Evolutionary conservation across 2,113 vertebrate genomes (phyloP).

Genomic region (Brachirus orientalis): DNA sequence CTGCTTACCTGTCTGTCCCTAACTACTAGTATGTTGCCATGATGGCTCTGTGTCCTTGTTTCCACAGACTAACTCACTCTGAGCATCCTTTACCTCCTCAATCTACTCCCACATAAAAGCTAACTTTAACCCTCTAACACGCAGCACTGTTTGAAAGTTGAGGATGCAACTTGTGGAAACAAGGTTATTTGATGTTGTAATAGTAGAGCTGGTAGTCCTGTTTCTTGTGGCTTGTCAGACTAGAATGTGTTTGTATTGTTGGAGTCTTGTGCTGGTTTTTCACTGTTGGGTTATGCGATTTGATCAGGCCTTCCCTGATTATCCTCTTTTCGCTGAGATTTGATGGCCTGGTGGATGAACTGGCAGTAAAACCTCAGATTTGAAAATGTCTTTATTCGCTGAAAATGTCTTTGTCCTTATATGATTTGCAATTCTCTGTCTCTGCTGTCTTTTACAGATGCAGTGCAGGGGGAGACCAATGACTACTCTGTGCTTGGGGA

Average conservation of each 20-base stretch:
- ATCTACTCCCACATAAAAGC: constrained; percentile 18
- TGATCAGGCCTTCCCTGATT: constrained; percentile 27
- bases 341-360: constrained; percentile 29
- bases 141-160: constrained; percentile 5
- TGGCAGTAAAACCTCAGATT: constrained; percentile 4
- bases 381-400: background rate
- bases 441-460: constrained; percentile 69
- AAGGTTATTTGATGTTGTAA: constrained; percentile 67
- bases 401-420: constrained; percentile 11
- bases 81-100: constrained; percentile 29
- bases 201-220: constrained; percentile 52
- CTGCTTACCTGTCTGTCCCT: constrained; percentile 56
- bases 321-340: constrained; percentile 6
- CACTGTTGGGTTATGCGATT: constrained; percentile 22
- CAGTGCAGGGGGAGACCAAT: constrained; percentile 59
- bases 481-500: constrained; percentile 70
- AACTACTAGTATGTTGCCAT: constrained; percentile 24
- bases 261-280: constrained; percentile 48
- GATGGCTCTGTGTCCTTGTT: constrained; percentile 71
- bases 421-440: constrained; percentile 13
- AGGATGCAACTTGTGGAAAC: constrained; percentile 75
- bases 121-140: constrained; percentile 4
- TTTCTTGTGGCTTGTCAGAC: constrained; percentile 49
- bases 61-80: constrained; percentile 64
- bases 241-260: constrained; percentile 52